These are phyloP conservation scores for Phania funesta DNA, from an alignment of 2,888 invertebrate genomes.

Conservation along the genomic window DNA sequence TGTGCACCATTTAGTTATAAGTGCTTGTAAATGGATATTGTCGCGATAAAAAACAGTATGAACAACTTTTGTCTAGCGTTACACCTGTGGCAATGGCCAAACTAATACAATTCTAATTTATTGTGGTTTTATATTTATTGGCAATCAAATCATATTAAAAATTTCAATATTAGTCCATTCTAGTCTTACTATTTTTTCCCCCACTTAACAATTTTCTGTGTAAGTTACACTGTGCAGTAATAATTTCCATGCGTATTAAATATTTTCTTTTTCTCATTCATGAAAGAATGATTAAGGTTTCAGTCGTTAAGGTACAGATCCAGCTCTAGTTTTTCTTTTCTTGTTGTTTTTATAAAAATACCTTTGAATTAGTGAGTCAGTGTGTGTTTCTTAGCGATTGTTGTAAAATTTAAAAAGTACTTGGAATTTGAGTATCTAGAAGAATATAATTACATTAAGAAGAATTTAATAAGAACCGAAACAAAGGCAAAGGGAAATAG, in stretches of 20 bases:
- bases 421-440: constrained; percentile 55
- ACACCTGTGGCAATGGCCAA: too few relatives aligned
- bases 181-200: too few relatives aligned
- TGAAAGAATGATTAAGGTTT: constrained; percentile 22
- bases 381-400: constrained; percentile 13
- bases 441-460: constrained; percentile 47
- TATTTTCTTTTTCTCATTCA: constrained; percentile 17
- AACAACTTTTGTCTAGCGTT: too few relatives aligned
- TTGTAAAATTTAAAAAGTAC: constrained; percentile 34
- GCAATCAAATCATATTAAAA: too few relatives aligned
- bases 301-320: neutral
- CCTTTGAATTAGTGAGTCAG: constrained; percentile 13
- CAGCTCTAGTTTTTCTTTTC: constrained; percentile 22
- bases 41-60: too few relatives aligned
- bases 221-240: constrained; percentile 11
- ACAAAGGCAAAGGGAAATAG: constrained; percentile 24
- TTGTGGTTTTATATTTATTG: too few relatives aligned
- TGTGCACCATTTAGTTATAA: too few relatives aligned
- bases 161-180: too few relatives aligned
- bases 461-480: constrained; percentile 48
- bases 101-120: too few relatives aligned
- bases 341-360: constrained; percentile 1
- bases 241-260: constrained; percentile 39
- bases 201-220: neutral
- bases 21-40: too few relatives aligned